Percentiles rank a stretch among this genome's conserved stretches.
phyloP scores from a whole-genome alignment of 2,797 vertebrate species.

The Tapirus indicus region DNA sequence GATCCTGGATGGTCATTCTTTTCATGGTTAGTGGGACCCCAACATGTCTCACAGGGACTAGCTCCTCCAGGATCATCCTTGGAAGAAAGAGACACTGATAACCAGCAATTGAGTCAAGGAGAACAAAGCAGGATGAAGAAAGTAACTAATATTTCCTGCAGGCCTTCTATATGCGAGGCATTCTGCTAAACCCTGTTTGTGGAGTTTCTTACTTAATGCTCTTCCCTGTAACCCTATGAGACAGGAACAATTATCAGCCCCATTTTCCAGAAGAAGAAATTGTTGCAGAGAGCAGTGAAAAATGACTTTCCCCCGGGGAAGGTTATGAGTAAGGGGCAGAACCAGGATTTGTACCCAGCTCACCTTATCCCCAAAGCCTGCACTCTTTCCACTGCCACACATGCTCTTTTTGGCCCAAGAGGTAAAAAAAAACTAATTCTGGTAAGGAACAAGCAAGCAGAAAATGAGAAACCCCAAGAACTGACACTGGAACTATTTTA shows the following conservation, averaged over 20 bases:
- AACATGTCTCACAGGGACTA: neutral
- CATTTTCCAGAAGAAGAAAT: neutral
- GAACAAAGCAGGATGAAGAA: neutral
- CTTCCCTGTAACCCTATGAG: neutral
- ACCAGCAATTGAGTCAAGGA: neutral
- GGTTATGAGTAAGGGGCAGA: neutral
- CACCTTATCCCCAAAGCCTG: neutral
- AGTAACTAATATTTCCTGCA: neutral
- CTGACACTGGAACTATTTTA: constrained; percentile 56
- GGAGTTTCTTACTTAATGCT: neutral
- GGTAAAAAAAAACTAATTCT: constrained; percentile 46
- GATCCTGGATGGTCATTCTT: neutral
- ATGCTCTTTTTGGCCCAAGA: neutral
- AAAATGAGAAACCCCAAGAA: constrained; percentile 71
- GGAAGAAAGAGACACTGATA: neutral
- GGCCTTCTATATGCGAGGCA: neutral
- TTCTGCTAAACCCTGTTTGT: neutral
- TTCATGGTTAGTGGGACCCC: neutral
- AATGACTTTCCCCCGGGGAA: neutral
- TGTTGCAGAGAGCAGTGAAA: neutral
- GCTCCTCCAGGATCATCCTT: neutral
- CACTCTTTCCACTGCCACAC: neutral
- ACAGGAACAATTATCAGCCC: neutral
- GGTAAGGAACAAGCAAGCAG: constrained; percentile 20
- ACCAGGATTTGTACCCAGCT: neutral